Evolutionary conservation across 2,113 vertebrate genomes (phyloP).

Genomic region (Calidris pygmaea): DNA sequence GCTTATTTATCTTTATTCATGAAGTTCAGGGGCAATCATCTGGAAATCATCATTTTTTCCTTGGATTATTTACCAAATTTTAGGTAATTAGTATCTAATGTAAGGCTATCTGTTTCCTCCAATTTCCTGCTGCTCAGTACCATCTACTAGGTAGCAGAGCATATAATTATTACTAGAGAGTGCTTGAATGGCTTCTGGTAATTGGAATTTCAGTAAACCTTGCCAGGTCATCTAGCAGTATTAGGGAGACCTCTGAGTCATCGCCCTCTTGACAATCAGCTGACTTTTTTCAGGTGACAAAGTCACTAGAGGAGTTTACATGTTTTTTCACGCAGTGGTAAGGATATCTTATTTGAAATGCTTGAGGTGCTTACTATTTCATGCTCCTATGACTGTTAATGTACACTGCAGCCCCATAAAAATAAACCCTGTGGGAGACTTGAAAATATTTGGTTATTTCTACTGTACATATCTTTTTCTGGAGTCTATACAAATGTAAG

Average conservation of each 20-base stretch:
- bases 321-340: background rate
- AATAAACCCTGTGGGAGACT: background rate
- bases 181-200: constrained; percentile 20
- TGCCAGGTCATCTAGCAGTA: background rate
- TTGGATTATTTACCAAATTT: constrained; percentile 4
- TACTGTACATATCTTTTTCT: background rate
- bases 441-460: background rate
- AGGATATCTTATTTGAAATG: background rate
- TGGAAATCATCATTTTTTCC: background rate
- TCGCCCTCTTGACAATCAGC: background rate
- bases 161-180: background rate
- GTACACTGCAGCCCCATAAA: background rate
- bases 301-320: background rate
- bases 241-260: background rate
- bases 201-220: constrained; percentile 41
- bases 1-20: background rate
- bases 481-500: background rate
- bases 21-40: background rate
- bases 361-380: background rate
- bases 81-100: background rate
- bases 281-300: background rate
- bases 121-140: background rate
- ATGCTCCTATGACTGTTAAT: background rate
- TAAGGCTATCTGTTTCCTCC: background rate
- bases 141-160: background rate